Percentiles rank a stretch among this genome's conserved stretches.
Conservation (phyloP, 2,888 invertebrate genomes). For the Ptilodon capucinus region DNA sequence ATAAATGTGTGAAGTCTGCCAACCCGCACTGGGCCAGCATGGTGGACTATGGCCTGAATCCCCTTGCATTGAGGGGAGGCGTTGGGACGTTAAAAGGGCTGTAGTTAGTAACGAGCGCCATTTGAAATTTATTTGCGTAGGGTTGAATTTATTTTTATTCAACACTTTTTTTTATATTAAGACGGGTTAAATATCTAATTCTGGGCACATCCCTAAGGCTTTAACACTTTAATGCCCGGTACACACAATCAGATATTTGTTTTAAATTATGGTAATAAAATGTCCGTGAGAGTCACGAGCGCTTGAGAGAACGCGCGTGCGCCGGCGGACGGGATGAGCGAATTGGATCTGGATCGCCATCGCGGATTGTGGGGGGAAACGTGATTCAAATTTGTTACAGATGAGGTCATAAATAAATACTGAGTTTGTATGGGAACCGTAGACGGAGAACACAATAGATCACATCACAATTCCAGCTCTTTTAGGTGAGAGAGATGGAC, state of each 20-base stretch:
- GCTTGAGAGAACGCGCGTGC: constrained; percentile 66
- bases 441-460: no score
- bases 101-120: no score
- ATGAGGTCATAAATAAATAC: constrained; percentile 33
- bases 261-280: constrained; percentile 84
- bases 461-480: no score
- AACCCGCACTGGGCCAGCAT: no score
- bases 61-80: no score
- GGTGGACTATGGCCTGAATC: no score
- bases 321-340: constrained; percentile 52
- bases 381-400: constrained; percentile 37
- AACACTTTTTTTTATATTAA: no score
- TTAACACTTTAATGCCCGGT: constrained; percentile 82
- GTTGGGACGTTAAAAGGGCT: no score
- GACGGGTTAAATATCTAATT: background rate
- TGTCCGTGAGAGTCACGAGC: constrained; percentile 81
- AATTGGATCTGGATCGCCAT: constrained; percentile 65
- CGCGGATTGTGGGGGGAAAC: constrained; percentile 37
- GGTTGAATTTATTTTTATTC: no score
- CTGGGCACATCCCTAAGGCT: constrained; percentile 58
- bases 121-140: no score
- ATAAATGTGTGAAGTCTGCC: no score
- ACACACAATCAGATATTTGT: constrained; percentile 84
- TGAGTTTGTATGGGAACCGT: constrained; percentile 2
- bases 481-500: no score